Conservation (phyloP, 2,113 vertebrate genomes). For the Thamnophis sirtalis region DNA sequence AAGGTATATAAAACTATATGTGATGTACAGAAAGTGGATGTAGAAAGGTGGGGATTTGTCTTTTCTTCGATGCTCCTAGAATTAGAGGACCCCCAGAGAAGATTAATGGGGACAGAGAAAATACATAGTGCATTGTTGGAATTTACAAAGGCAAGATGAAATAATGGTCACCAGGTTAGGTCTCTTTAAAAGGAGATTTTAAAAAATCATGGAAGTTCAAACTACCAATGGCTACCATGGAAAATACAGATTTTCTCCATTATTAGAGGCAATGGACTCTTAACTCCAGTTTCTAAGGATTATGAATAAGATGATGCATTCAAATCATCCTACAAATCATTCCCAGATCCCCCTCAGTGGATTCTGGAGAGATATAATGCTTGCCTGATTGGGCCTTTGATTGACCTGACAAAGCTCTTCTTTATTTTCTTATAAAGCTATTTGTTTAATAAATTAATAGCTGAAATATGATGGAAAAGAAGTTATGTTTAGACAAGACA, state of each 20-base stretch:
- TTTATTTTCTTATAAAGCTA: neutral
- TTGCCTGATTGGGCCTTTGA: neutral
- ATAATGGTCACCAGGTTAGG: neutral
- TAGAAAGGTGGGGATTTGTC: neutral
- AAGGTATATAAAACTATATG: neutral
- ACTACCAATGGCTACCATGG: too few relatives aligned
- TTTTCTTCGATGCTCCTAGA: neutral
- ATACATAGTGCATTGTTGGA: neutral
- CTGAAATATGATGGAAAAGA: neutral
- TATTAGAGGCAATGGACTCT: neutral
- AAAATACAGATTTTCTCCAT: neutral
- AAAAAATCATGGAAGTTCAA: neutral
- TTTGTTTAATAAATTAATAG: neutral
- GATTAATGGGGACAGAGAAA: neutral
- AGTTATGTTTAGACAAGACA: neutral
- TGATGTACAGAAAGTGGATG: neutral
- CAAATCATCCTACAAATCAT: neutral
- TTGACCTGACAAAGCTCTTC: neutral
- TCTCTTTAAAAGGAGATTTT: neutral
- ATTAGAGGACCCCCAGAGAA: neutral
- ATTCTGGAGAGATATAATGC: neutral
- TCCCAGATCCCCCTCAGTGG: neutral
- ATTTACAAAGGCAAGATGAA: neutral
- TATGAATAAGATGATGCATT: neutral
- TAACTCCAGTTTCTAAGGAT: neutral